Evolutionary conservation across 2,888 invertebrate species (phyloP), one percentile per base, ranked within the genome.

Genomic region (Scaptodrosophila latifasciaeformis): DNA sequence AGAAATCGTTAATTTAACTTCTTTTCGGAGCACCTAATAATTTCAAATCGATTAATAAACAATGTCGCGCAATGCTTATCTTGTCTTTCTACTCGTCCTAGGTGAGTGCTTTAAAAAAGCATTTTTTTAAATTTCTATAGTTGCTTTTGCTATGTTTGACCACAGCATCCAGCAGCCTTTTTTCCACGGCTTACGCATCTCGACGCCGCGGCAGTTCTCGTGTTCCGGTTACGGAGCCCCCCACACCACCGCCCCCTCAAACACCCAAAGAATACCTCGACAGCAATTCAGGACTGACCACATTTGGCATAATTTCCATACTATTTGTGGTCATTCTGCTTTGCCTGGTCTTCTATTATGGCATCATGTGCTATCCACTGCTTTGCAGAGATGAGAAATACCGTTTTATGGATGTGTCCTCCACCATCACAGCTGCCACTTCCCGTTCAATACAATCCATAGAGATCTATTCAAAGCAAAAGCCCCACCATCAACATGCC

Each of bases 361-460:
- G 90, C 59, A 88, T 90, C 24, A 88, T 91, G 66, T 91, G 91
- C 69, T 92, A 91, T 82, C 91, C 92, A 21, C 87, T 90, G 43
- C 78, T 92, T 42, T 91, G 91, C 50, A 77, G 82, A 42, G 76
- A 82, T 19, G 86, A 86, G 37, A 86, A 84, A 49, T 86, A 86
- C 59, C 82, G 82, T 29, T 85, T 86, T 45, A 85, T 86, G 86
- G 85, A 86, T 59, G 84, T 82, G 1, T 85, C 85, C 0, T 86
- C 86, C 3, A 86, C 86, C 2, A 85, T 85, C 1, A 84, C 86
- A 9, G 82, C 82, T 13, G 81, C 86, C 29, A 86, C 86, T n/a
- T 86, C 86, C 17, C 82, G 84, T 12, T 86, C 86, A 2, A 86
- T 86, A 62, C 86, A 85, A 51, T 86, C 86, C 2, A 85, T 86